Evolutionary conservation across 2,888 invertebrate genomes (phyloP), one percentile per base, ranked within the genome.

Genomic region (Galeopsomyia nigrocyanea): DNA sequence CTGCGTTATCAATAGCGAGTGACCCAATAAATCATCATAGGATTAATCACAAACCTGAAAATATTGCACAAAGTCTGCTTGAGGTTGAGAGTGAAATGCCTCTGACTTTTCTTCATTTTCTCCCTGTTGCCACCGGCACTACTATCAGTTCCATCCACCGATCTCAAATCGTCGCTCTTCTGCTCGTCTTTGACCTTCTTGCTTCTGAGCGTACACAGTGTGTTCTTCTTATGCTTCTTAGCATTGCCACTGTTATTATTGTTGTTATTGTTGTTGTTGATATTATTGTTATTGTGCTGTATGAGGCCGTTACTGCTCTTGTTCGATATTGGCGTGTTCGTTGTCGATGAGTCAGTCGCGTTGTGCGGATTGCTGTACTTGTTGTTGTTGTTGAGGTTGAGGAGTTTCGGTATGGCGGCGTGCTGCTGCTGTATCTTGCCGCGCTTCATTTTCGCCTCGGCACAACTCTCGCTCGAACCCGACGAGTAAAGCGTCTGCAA

Each of bases 51-150:
- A 21, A 94, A 93, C 80, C 93, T 91, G 86, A 95, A 95, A 85
- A 95, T 91, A 87, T 94, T 95, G 86, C 95, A 95, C 82, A 95
- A 90, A 61, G 94, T 94, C 84, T 95, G 94, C 86, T 95, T 95
- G 74, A 95, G 89, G 86, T 92, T 93, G 71, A 92, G 85, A 5
- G 94, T 93, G 82, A 94, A 91, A 79, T 93, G 90, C 77, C 86
- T 82, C 60, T 86, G 86, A 16, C 92, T 90, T 85, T 93, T 92
- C 82, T 93, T 93, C 75, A 88, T 84, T 77, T 90, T 90, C 70
- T 86, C 86, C 50, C 86, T 84, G 73, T 88, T 88, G 9, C 88
- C 87, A 14, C 85, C 84, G 68, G 84, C 86, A 9, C 78, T 78
- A 39, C 82, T 80, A 39, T 77, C 78, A 5, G 71, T 71, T 7